Evolutionary conservation across 2,888 invertebrate genomes (phyloP), one percentile per base, ranked within the genome.

Genomic region (Villa cingulata): DNA sequence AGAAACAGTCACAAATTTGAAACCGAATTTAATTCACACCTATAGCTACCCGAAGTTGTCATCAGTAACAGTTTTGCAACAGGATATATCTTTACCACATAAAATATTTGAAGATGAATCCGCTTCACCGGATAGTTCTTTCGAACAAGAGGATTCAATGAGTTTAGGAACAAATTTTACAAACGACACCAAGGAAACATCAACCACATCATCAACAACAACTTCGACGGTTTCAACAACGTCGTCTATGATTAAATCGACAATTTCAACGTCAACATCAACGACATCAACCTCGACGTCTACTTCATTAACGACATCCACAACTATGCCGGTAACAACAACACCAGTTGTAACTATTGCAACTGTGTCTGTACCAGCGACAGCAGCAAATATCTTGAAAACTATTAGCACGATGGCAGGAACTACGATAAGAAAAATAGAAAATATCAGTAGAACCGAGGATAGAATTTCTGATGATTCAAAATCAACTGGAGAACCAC

Each of bases 101-200:
- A 80, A 80, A 60, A 79, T 80, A 58, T 79, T 80, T 59, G 79
- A 80, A 62, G 79, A 80, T 55, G 80, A 80, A 54, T 77, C 74
- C 0, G 74, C 76, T 1, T 78, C 79, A 1, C 78, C 79, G 0
- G 78, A 78, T 48, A 70, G 64, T 57, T 65, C 67, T 1, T 65
- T 65, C 48, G 67, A 64, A 51, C 68, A 70, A 32, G 70, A 71
- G 49, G 69, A 70, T 39, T 23, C 40, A 10, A 52, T 52, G 37
- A 19, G 29, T 10, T n/a, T 15, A 18, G 43, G 17, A 43, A 45
- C 44, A 18, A n/a, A 50, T 38, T 39, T 43, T 17, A 49, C 50
- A 38, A 49, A 46, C 37, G n/a, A n/a, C n/a, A 15, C 15, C 34
- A 42, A 9, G 17, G 16, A 10, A 60, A 56, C 53, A 50, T 57